A percentile compares a stretch with the other conserved stretches of the same genome.
phyloP scores from a whole-genome alignment of 2,888 invertebrate species.

The Rapana venosa region DNA sequence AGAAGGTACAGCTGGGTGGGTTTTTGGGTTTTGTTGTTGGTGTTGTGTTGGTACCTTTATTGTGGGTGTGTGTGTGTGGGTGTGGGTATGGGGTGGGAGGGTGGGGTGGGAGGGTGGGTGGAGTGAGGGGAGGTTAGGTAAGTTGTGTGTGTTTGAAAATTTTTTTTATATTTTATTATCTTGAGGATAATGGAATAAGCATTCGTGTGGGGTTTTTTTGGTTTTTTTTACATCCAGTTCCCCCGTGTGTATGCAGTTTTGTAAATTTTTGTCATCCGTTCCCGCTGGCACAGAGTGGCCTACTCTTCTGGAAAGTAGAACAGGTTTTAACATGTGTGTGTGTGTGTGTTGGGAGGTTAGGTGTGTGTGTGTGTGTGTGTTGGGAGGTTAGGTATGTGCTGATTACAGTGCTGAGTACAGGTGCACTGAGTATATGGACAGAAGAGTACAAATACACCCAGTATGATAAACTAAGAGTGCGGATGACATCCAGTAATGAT shows the following conservation, averaged over 20 bases:
- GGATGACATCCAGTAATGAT: background rate
- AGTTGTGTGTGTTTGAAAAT: background rate
- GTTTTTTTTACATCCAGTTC: too few relatives aligned
- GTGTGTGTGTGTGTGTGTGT: background rate
- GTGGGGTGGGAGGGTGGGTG: background rate
- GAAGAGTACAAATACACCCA: too few relatives aligned
- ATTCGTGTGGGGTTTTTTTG: too few relatives aligned
- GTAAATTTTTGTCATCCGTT: too few relatives aligned
- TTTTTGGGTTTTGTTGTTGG: too few relatives aligned
- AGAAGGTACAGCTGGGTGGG: slow-evolving; percentile 83
- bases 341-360: background rate
- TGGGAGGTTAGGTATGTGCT: background rate
- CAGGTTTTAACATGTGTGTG: too few relatives aligned
- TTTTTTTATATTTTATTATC: too few relatives aligned
- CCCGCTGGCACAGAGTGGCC: too few relatives aligned
- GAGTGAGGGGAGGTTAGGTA: too few relatives aligned
- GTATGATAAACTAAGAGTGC: background rate
- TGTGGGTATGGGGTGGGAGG: background rate
- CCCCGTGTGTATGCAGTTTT: too few relatives aligned
- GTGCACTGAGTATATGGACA: background rate
- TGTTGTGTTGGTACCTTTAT: background rate
- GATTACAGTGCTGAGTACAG: background rate
- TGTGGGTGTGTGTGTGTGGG: background rate
- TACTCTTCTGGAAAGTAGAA: too few relatives aligned
- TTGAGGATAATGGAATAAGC: too few relatives aligned